Evolutionary conservation across 1,140 invertebrate species (phyloP), one percentile per base, ranked within the genome.

Genomic region (Anastatus disparis): DNA sequence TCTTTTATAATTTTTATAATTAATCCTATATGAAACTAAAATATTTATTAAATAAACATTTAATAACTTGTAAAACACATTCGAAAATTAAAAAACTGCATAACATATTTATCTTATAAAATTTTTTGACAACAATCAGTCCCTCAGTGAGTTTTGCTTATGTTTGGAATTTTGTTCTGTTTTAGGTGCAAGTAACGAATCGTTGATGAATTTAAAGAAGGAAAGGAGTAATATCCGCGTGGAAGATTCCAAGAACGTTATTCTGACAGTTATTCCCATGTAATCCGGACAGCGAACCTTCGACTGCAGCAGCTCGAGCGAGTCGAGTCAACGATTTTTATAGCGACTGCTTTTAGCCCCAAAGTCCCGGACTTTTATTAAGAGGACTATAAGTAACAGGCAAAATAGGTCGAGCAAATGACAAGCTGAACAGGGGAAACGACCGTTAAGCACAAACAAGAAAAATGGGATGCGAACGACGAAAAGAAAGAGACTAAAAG

Each of bases 311-410:
- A 20, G 2, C 26, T 2, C 6, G 17, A 27, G 66, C 42, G 42
- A 10, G 17, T 38, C 13, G 42, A 61, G 59, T 26, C 69, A 35
- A 52, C 53, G 61, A 58, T 64, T 71, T 71, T 71, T 71, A 64
- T 64, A 64, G 62, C 42, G 13, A 22, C 42, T 44, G 44, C 62
- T 71, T 71, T 71, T 71, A 65, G 69, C 52, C 42, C 20, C 27
- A 3, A 50, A 40, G 12, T 48, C 42, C 52, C 53, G 24, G 42
- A 64, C 53, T 71, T 71, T 71, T 71, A 62, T 71, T 64, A 64
- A 56, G 69, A 71, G 69, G 69, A 71, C 69, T 64, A 65, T 65
- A 58, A 71, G 61, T 65, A 71, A 71, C 69, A 58, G 29, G 53
- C 44, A 31, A 71, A 71, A 71, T 64, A 64, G 69, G 61, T 64